A percentile compares a stretch with the other conserved stretches of the same genome.
These are phyloP conservation scores for Stenolophus ochropezus DNA, from an alignment of 2,888 invertebrate species.

Conservation along the genomic window DNA sequence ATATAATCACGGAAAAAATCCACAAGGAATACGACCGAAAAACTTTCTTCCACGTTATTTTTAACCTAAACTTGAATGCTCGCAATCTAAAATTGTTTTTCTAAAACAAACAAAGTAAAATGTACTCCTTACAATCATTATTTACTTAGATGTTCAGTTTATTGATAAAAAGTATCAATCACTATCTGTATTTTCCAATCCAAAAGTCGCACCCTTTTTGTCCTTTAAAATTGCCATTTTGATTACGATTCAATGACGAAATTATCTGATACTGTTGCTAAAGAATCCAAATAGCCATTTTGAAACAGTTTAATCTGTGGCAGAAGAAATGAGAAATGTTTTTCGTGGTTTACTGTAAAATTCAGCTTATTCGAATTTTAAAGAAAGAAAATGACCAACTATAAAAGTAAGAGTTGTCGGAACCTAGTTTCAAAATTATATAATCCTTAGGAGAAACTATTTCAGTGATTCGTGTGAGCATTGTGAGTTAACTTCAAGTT, in stretches of 20 bases:
- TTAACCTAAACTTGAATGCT: neutral
- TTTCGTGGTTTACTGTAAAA: neutral
- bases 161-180: constrained; percentile 6
- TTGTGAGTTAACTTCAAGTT: constrained; percentile 35
- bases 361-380: constrained; percentile 7
- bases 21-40: neutral
- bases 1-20: constrained; percentile 18
- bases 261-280: neutral
- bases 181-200: constrained; percentile 13
- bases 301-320: neutral
- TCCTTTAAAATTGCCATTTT: neutral
- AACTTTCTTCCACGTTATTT: neutral
- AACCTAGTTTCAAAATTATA: constrained; percentile 45
- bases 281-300: neutral
- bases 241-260: neutral
- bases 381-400: constrained; percentile 35
- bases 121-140: neutral
- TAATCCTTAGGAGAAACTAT: constrained; percentile 44
- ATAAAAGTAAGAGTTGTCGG: constrained; percentile 48
- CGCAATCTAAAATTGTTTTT: constrained; percentile 5
- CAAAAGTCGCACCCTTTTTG: constrained; percentile 12
- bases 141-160: constrained; percentile 26
- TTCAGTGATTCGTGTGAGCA: constrained; percentile 39
- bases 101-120: constrained; percentile 1
- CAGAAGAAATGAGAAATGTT: neutral